Evolutionary conservation across 2,797 vertebrate genomes (phyloP).

Genomic region (Tapirus indicus): DNA sequence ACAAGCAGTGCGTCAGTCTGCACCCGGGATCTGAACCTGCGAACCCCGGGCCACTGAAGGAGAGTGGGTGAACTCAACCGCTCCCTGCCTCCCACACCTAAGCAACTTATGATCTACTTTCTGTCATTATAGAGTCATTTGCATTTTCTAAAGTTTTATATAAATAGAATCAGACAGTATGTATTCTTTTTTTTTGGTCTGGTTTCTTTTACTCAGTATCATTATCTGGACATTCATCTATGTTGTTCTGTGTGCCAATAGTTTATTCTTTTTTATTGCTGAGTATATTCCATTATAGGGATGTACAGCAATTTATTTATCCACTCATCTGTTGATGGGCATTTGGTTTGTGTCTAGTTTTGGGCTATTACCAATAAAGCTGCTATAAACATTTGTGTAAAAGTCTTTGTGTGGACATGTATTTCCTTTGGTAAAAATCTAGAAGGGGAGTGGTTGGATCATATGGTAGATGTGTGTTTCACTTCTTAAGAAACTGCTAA

Average conservation of each 20-base stretch:
- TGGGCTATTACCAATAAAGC: neutral
- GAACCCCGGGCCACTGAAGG: too few relatives aligned
- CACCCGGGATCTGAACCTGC: too few relatives aligned
- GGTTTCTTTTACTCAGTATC: neutral
- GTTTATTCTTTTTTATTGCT: slow-evolving; percentile 22
- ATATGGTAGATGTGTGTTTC: neutral
- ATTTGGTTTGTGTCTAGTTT: neutral
- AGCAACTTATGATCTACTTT: slow-evolving; percentile 16
- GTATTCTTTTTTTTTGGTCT: neutral
- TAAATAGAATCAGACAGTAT: neutral
- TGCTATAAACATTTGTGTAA: neutral
- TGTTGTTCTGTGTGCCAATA: neutral
- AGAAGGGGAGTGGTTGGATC: neutral
- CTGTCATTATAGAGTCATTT: slow-evolving; percentile 37
- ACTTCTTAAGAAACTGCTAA: slow-evolving; percentile 1
- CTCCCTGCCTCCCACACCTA: neutral
- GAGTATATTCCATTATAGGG: neutral
- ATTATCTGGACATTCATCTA: neutral
- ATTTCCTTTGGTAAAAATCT: slow-evolving; percentile 30
- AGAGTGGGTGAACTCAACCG: too few relatives aligned
- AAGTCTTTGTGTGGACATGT: neutral
- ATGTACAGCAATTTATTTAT: neutral
- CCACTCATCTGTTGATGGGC: neutral
- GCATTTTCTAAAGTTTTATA: slow-evolving; percentile 37
- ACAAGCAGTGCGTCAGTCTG: too few relatives aligned